phyloP scores from a whole-genome alignment of 1,140 invertebrate species.

The Calliopsis andreniformis region DNA sequence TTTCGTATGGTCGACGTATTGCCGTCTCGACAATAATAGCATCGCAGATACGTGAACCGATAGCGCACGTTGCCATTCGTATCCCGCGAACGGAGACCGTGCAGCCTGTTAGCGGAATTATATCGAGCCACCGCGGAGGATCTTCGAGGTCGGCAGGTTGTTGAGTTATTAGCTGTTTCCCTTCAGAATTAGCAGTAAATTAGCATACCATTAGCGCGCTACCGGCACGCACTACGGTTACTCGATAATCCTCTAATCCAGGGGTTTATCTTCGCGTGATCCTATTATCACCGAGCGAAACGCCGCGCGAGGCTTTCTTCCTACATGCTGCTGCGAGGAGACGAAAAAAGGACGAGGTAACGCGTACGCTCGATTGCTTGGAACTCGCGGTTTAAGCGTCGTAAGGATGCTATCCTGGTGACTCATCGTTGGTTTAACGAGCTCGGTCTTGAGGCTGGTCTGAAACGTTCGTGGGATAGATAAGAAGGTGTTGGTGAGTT shows the following conservation, averaged over 20 bases:
- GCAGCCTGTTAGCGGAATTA: slow-evolving; percentile 48
- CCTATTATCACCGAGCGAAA: slow-evolving; percentile 59
- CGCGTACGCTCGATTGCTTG: not conserved
- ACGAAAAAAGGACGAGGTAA: slow-evolving; percentile 5
- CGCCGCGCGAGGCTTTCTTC: not conserved
- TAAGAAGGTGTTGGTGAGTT: no score
- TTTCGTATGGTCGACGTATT: not conserved
- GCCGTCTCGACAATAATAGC: not conserved
- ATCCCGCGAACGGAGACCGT: slow-evolving; percentile 1
- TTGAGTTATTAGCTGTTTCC: slow-evolving; percentile 71
- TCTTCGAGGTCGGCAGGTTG: slow-evolving; percentile 43
- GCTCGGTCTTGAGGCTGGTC: not conserved
- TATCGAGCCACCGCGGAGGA: slow-evolving; percentile 19
- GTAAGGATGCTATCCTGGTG: not conserved
- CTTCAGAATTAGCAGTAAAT: slow-evolving; percentile 69
- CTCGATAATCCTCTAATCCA: slow-evolving; percentile 67
- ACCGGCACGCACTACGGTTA: slow-evolving; percentile 54
- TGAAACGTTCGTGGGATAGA: not conserved
- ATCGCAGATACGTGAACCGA: slow-evolving; percentile 4
- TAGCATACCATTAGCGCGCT: slow-evolving; percentile 68
- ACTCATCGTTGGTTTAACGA: not conserved
- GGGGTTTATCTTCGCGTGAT: slow-evolving; percentile 67
- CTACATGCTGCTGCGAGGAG: slow-evolving; percentile 29
- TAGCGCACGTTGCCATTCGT: slow-evolving; percentile 43
- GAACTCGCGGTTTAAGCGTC: not conserved